Evolutionary conservation across 1,140 invertebrate species (phyloP).

Genomic region (Diuraphis noxia): DNA sequence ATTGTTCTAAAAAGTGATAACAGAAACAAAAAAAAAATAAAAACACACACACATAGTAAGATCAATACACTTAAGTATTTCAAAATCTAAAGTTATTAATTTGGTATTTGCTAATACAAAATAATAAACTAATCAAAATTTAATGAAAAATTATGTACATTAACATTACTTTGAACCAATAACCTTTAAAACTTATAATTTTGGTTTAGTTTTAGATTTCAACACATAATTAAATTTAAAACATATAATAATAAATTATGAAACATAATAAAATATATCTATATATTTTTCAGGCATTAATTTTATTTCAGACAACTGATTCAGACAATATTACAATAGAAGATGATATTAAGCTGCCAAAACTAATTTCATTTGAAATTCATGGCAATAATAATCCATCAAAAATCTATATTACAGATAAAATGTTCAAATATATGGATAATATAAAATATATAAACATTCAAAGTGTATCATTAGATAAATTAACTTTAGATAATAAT

Average conservation of each 20-base stretch:
- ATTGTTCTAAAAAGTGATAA: too few species aligned
- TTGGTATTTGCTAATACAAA: too few species aligned
- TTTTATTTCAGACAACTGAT: constrained; percentile 44
- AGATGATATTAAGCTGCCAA: constrained; percentile 26
- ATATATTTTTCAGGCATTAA: constrained; percentile 34
- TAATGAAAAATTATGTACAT: neutral
- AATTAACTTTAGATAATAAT: constrained; percentile 35
- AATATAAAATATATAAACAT: constrained; percentile 29
- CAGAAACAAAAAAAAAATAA: too few species aligned
- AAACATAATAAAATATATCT: neutral
- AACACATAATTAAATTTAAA: neutral
- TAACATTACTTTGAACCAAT: neutral
- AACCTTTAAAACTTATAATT: neutral
- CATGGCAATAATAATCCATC: constrained; percentile 18
- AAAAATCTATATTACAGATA: constrained; percentile 34
- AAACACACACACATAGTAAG: too few species aligned
- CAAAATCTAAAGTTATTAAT: too few species aligned
- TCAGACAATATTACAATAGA: constrained; percentile 6
- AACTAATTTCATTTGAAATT: constrained; percentile 28
- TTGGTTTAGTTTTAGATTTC: neutral
- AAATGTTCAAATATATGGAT: constrained; percentile 19
- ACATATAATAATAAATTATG: neutral
- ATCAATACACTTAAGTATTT: too few species aligned
- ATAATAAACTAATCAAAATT: neutral
- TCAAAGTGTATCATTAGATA: constrained; percentile 39